These are phyloP conservation scores for Chalcis sispes DNA, from an alignment of 2,888 invertebrate species.

Conservation along the genomic window DNA sequence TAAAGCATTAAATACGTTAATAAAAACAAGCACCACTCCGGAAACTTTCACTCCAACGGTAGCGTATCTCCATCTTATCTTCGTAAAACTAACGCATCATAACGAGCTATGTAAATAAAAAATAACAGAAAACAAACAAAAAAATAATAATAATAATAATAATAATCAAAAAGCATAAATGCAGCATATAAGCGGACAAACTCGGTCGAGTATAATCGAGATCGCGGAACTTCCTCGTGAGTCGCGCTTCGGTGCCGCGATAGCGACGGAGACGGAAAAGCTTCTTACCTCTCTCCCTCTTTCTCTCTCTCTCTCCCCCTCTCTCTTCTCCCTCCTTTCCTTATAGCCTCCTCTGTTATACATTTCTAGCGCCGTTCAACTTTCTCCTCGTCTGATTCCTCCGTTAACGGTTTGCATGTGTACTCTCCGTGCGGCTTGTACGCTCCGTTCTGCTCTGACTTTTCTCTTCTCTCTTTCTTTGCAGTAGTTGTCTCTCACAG, in stretches of 20 bases:
- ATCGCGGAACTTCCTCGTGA: constrained; percentile 34
- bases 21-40: too few species aligned
- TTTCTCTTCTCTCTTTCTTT: too few species aligned
- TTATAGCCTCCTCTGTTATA: constrained; percentile 1
- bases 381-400: constrained; percentile 32
- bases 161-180: background rate
- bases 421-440: too few species aligned
- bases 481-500: too few species aligned
- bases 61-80: too few species aligned
- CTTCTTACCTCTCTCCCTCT: background rate
- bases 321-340: background rate
- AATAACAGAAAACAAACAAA: background rate
- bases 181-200: background rate
- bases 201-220: constrained; percentile 14
- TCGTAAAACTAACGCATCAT: too few species aligned
- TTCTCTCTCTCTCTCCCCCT: constrained; percentile 10
- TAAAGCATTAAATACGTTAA: too few species aligned
- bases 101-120: constrained; percentile 5
- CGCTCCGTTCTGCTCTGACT: too few species aligned
- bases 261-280: constrained; percentile 33
- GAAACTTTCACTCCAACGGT: too few species aligned
- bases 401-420: too few species aligned
- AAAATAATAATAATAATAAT: background rate
- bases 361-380: constrained; percentile 1
- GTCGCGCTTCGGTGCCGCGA: constrained; percentile 41